Evolutionary conservation across 2,797 vertebrate genomes (phyloP), one percentile per base, ranked within the genome.

Genomic region (Hoplostethus atlanticus): DNA sequence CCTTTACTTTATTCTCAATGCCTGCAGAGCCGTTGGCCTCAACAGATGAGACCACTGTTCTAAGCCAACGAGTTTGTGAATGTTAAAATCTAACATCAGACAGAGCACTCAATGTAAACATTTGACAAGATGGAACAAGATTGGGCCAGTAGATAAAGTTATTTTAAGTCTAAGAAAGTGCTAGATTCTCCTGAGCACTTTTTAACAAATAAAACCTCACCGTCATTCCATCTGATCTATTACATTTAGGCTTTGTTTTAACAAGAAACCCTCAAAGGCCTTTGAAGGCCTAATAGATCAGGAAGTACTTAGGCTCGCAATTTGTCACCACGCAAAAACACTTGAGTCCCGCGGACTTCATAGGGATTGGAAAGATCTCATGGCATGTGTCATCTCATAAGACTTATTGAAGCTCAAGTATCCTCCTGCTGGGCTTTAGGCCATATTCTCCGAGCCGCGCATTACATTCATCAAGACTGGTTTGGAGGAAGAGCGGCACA

Each of bases 351-450:
- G n/a, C 48, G 64, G 60, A 68, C 75, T 68, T 78, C 44, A 21
- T 38, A 60, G 47, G 38, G 52, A 31, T 48, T 81, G 55, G 59
- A 76, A 55, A 54, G 66, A 73, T 80, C 65, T 68, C 58, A 50
- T 12, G 65, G 73, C 76, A 69, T 25, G 47, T 67, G 80, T 84
- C 84, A 76, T 60, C 47, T 30, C 34, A 15, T 40, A 62, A 69
- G 86, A 89, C 78, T 87, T 85, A 83, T 71, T 53, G 73, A 50
- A 72, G 84, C 82, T 84, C 68, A 87, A 85, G 84, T 79, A 77
- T 82, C 83, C 68, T 71, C 72, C 75, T 72, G 65, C 44, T 65
- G 63, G 56, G 80, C 74, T 77, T 62, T 3, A 30, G 64, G 65
- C 72, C 57, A 67, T 63, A 71, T 61, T 40, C 48, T 72, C 67